These are phyloP conservation scores for Venustaconcha ellipsiformis DNA, from an alignment of 1,140 invertebrate genomes.

Conservation along the genomic window DNA sequence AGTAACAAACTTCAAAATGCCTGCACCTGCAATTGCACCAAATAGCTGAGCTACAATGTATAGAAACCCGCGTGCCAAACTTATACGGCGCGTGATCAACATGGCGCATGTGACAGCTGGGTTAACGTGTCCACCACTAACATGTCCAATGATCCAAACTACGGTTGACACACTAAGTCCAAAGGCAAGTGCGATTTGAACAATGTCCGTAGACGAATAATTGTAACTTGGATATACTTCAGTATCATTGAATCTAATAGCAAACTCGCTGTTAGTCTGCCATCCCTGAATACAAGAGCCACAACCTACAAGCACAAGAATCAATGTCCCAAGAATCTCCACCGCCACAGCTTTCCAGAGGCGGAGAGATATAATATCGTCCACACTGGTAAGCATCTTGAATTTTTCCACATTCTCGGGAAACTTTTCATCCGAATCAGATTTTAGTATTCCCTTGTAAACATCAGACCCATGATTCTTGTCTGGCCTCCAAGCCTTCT, in stretches of 20 bases:
- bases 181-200: neutral
- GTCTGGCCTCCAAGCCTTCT: no score
- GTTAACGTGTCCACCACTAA: neutral
- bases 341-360: neutral
- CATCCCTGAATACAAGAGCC: neutral
- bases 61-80: neutral
- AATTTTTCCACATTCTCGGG: no score
- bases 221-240: no score
- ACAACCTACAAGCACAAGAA: neutral
- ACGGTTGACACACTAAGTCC: neutral
- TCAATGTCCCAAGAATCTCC: neutral
- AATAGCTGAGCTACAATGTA: neutral
- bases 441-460: no score
- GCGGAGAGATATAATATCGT: neutral
- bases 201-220: neutral
- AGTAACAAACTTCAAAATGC: neutral
- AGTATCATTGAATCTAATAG: no score
- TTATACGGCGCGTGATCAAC: neutral
- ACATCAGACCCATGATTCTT: no score
- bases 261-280: neutral
- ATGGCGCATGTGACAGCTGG: neutral
- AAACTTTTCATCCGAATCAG: no score
- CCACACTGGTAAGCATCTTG: neutral
- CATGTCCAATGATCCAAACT: neutral
- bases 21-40: neutral